These are phyloP conservation scores for Marmota monax DNA, from an alignment of 2,113 vertebrate species.

Conservation along the genomic window DNA sequence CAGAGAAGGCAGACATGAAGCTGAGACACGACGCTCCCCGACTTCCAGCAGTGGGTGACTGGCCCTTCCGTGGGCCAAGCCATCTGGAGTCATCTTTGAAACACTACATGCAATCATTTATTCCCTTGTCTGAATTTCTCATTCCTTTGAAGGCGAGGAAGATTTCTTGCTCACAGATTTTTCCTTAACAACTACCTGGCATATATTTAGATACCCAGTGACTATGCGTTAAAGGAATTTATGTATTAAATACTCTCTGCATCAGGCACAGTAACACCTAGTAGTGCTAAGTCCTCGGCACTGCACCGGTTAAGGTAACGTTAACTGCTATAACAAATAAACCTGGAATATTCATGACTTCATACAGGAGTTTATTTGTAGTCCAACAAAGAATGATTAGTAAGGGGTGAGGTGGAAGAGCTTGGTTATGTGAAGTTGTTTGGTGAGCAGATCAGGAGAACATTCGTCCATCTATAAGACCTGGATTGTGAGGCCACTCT, in stretches of 20 bases:
- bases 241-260: not conserved
- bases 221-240: not conserved
- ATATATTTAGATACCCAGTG: not conserved
- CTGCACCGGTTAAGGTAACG: not conserved
- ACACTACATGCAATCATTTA: accelerated
- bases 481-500: not conserved
- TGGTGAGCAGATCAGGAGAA: not conserved
- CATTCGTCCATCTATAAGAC: not conserved
- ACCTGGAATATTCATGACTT: not conserved
- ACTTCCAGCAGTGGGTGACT: too few species aligned
- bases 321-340: not conserved
- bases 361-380: not conserved
- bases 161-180: not conserved
- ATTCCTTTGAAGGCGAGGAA: not conserved
- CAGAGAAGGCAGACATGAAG: not conserved
- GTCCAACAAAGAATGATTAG: not conserved
- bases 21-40: accelerated
- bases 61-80: accelerated
- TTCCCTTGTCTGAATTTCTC: not conserved
- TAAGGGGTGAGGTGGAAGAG: accelerated
- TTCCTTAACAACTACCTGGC: not conserved
- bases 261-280: too few species aligned
- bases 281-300: not conserved
- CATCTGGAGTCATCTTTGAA: too few species aligned
- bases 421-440: accelerated